Evolutionary conservation across 2,888 invertebrate genomes (phyloP), one percentile per base, ranked within the genome.

Genomic region (Hyposoter didymator): DNA sequence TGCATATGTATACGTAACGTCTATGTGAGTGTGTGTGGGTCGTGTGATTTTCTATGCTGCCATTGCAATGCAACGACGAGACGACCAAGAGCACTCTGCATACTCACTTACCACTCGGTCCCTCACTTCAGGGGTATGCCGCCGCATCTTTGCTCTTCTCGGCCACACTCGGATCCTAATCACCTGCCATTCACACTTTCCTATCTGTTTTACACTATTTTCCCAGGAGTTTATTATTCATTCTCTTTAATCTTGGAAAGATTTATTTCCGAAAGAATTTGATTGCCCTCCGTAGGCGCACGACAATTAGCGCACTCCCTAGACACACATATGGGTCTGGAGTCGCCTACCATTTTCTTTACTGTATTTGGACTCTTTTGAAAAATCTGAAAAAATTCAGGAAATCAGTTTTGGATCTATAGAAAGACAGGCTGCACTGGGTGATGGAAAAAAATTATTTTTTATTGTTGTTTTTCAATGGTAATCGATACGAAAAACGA

Each of bases 131-230:
- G 82, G 70, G 66, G 52, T 66, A 35, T 35, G 78, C 66, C 78
- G 78, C 66, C 78, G 69, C 45, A 14, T 55, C 45, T 35, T 62
- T 64, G 70, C 74, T 64, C 82, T 82, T 55, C 85, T 85, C 82
- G 83, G 70, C 82, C 88, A 74, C 87, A 87, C 80, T 72, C 64
- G 35, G 74, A 86, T 88, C 81, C 87, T 89, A 90, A 90, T 90
- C 90, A 90, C 87, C 80, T 82, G 73, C 87, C 81, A 90, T 90
- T 90, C 90, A 90, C 79, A 80, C 82, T 74, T 78, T 59, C 75
- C 78, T 45, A 64, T 43, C 45, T 10, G 28, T 62, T 79, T 64
- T 45, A 17, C 35, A 72, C 47, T 78, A 32, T 43, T 82, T 66
- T 49, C 47, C 55, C 32, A 52, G 45, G 52, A 28, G 66, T 83